Base-by-base conservation (phyloP, 2,888 invertebrate species). In the Sphecodes monilicornis region DNA sequence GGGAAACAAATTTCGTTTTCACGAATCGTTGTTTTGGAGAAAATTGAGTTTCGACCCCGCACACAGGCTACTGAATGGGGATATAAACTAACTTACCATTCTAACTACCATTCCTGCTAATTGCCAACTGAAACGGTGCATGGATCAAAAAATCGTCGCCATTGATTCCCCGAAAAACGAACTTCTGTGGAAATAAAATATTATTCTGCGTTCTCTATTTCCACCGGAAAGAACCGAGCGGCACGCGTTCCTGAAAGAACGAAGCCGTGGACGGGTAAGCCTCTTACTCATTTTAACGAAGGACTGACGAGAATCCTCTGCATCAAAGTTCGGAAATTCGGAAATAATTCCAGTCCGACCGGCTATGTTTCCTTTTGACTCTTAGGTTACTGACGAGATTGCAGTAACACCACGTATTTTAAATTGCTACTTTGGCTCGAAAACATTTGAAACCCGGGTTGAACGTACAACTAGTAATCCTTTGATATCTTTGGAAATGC, bases 1-100 rank as follows among this genome's bases (percentile, higher is more conserved):
- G 43, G 11, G 32, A 43, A 64, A 57, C 57, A 57, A 64, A 60
- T 60, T 32, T 16, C 29, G 64, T 46, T 32, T 43, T n/a, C 60
- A 41, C 26, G 64, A 29, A 57, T 57, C 57, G 57, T 29, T 60
- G 57, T 60, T 60, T 60, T 60, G 26, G 57, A 16, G 57, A 60
- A 60, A 60, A 60, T 60, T 16, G 57, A 60, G 10, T 60, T 26
- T 29, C 57, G 57, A 26, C 1, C 16, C 6, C 16, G 26, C 57
- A 16, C 57, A 26, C 57, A 16, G 13, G 57, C 57, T 16, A 5
- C 26, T 3, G 26, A 26, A 29, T 60, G 57, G 26, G 29, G 5
- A 13, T 16, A 60, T 60, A 60, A 60, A 60, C 57, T 29, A 60
- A 60, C 57, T 60, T 26, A 60, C 26, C 26, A 6, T 60, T 13